Conservation (phyloP, 2,797 vertebrate species). For the Pampus argenteus region DNA sequence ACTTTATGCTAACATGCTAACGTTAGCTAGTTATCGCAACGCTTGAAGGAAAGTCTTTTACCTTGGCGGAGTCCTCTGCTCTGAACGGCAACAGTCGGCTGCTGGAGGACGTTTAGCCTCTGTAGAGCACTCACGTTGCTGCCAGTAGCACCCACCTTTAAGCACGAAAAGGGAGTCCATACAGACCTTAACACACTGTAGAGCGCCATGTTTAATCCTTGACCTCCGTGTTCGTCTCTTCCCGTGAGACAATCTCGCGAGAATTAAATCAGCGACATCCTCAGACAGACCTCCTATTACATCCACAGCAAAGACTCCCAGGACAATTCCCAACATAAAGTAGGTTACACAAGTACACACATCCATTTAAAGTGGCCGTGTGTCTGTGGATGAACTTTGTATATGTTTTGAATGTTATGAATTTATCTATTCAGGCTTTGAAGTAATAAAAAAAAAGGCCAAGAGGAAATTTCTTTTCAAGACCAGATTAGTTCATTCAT, state of each 20-base stretch:
- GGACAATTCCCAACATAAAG: background rate
- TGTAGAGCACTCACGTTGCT: slow-evolving; percentile 9
- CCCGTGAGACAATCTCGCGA: slow-evolving; percentile 52
- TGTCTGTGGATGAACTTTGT: background rate
- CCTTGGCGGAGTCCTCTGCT: slow-evolving; percentile 82
- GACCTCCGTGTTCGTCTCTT: slow-evolving; percentile 72
- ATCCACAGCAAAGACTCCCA: background rate
- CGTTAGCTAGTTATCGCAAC: background rate
- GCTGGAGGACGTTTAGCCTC: slow-evolving; percentile 39
- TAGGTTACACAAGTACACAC: slow-evolving; percentile 8
- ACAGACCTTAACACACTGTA: slow-evolving; percentile 64
- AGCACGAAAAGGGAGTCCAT: slow-evolving; percentile 59
- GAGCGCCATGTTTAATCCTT: slow-evolving; percentile 80
- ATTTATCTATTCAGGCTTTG: slow-evolving; percentile 7
- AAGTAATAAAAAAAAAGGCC: slow-evolving; percentile 6
- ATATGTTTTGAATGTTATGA: slow-evolving; percentile 11
- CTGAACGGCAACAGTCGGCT: slow-evolving; percentile 57
- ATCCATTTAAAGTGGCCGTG: background rate
- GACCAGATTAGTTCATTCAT: slow-evolving; percentile 9
- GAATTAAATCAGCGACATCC: slow-evolving; percentile 30
- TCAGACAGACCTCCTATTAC: background rate
- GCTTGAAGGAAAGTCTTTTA: slow-evolving; percentile 58
- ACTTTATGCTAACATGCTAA: background rate
- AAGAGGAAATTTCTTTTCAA: slow-evolving; percentile 28
- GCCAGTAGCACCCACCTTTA: slow-evolving; percentile 33